Evolutionary conservation across 2,888 invertebrate genomes (phyloP).

Genomic region (Campoplex nolae): DNA sequence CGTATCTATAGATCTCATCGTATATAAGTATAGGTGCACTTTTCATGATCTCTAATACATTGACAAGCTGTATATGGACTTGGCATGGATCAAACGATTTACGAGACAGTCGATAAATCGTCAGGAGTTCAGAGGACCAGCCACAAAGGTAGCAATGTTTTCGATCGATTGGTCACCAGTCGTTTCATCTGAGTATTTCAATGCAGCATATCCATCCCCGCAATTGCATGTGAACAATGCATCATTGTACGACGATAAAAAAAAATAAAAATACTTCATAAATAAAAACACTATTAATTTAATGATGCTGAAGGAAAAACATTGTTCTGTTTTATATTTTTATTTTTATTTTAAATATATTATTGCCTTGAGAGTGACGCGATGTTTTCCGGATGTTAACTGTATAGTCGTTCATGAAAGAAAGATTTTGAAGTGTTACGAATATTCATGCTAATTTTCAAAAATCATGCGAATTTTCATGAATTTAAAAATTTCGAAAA

Average conservation of each 20-base stretch:
- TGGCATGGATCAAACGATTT: conserved; percentile 55
- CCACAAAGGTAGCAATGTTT: conserved; percentile 33
- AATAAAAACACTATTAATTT: neutral
- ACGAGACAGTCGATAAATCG: conserved; percentile 60
- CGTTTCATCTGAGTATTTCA: conserved; percentile 42
- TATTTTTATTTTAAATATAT: neutral
- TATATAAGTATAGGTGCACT: no score
- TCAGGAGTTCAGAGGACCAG: conserved; percentile 11
- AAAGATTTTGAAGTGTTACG: neutral
- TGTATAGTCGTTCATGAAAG: neutral
- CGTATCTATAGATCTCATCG: no score
- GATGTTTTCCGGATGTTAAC: neutral
- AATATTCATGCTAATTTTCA: neutral
- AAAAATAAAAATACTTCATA: neutral
- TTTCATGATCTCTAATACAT: neutral
- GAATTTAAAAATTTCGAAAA: neutral
- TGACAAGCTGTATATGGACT: neutral
- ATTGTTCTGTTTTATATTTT: neutral
- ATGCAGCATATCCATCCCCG: conserved; percentile 10
- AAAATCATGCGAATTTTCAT: neutral
- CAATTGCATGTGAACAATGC: neutral
- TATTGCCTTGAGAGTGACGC: neutral
- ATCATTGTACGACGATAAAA: neutral
- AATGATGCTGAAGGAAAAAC: neutral
- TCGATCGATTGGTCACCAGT: conserved; percentile 51